Evolutionary conservation across 2,888 invertebrate species (phyloP).

Genomic region (Eurytoma californica): DNA sequence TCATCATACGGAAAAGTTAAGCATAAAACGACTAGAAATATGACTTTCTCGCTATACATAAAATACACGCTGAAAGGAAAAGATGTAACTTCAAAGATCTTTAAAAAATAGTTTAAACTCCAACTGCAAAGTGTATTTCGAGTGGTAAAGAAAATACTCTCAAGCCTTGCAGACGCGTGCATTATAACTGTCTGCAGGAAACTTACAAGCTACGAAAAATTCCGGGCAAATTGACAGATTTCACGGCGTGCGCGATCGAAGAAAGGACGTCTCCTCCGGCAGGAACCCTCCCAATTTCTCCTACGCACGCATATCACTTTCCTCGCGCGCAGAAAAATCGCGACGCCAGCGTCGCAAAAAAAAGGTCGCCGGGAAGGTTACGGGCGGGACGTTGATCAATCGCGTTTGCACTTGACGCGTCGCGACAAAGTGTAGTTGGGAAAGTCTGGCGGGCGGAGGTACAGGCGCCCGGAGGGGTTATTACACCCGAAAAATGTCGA

Average conservation of each 20-base stretch:
- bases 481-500: slow-evolving; percentile 7
- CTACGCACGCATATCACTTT: slow-evolving; percentile 30
- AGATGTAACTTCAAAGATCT: no score
- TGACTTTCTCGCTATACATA: no score
- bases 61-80: no score
- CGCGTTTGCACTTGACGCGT: neutral
- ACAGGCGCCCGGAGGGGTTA: no score
- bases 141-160: no score
- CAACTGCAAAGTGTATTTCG: no score
- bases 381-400: neutral
- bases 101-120: no score
- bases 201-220: neutral
- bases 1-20: no score
- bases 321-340: slow-evolving; percentile 22
- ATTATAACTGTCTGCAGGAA: neutral
- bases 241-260: slow-evolving; percentile 4
- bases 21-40: no score
- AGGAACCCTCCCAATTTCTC: slow-evolving; percentile 21
- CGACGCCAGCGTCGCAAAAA: slow-evolving; percentile 3
- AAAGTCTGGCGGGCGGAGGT: slow-evolving; percentile 7
- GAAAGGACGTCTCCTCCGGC: neutral
- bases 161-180: neutral
- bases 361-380: neutral
- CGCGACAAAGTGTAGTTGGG: slow-evolving; percentile 12
- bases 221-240: slow-evolving; percentile 6